Conservation (phyloP, 2,113 vertebrate genomes). For the Lipotes vexillifer region DNA sequence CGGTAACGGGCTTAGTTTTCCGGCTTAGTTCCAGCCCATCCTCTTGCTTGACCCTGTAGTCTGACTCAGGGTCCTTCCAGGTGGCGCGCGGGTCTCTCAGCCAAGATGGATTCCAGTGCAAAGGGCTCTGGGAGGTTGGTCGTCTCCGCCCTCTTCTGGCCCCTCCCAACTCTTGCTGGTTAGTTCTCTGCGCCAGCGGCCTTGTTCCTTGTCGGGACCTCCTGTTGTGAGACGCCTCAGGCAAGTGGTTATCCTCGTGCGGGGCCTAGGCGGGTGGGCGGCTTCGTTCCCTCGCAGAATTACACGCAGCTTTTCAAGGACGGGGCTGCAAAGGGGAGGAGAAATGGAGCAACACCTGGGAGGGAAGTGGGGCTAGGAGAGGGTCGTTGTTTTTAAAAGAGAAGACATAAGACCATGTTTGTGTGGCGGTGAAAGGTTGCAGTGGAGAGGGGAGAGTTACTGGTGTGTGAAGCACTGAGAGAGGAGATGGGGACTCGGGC, state of each 20-base stretch:
- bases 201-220: fast-evolving
- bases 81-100: not conserved
- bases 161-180: no score
- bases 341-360: not conserved
- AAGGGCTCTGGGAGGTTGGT: not conserved
- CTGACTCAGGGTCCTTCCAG: not conserved
- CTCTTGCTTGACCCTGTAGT: no score
- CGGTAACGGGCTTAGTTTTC: not conserved
- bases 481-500: not conserved
- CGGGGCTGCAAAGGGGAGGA: not conserved
- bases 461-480: not conserved
- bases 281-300: not conserved
- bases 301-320: not conserved
- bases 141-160: no score
- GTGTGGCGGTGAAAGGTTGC: not conserved
- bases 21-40: not conserved
- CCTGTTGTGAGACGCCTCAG: not conserved
- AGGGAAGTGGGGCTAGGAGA: not conserved
- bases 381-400: not conserved
- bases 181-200: fast-evolving
- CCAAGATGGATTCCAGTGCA: not conserved
- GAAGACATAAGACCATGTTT: not conserved
- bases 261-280: not conserved
- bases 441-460: not conserved
- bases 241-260: not conserved